Evolutionary conservation across 2,113 vertebrate species (phyloP).

Genomic region (Pycnonotus jocosus): DNA sequence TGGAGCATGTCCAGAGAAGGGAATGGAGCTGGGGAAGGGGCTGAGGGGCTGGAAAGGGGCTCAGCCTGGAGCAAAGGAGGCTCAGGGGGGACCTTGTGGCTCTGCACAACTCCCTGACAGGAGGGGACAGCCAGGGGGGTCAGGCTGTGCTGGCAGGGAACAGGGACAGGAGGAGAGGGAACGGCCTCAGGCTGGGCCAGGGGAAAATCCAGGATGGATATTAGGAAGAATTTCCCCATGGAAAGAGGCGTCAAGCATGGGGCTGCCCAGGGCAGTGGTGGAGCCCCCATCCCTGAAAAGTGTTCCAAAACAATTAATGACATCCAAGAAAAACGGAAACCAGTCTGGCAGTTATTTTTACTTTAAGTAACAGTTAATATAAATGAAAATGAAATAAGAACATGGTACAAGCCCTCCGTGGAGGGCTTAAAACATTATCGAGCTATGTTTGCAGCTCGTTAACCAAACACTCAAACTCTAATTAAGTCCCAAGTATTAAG

Average conservation of each 20-base stretch:
- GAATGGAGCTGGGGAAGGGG: not conserved
- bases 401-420: not conserved
- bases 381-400: not conserved
- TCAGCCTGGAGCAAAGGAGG: not conserved
- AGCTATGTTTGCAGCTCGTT: not conserved
- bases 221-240: not conserved
- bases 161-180: not conserved
- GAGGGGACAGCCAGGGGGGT: fast-evolving
- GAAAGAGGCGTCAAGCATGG: not conserved
- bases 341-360: not conserved
- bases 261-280: not conserved
- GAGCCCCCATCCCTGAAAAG: not conserved
- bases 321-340: not conserved
- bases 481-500: not conserved
- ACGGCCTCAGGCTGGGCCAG: fast-evolving
- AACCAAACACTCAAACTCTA: not conserved
- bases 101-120: not conserved
- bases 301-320: not conserved
- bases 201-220: not conserved
- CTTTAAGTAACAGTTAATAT: not conserved
- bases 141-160: not conserved
- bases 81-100: not conserved
- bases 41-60: not conserved
- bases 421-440: not conserved
- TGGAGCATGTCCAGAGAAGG: not conserved